Base-by-base conservation (phyloP, 2,888 invertebrate species). In the Drosophila crucigera region DNA sequence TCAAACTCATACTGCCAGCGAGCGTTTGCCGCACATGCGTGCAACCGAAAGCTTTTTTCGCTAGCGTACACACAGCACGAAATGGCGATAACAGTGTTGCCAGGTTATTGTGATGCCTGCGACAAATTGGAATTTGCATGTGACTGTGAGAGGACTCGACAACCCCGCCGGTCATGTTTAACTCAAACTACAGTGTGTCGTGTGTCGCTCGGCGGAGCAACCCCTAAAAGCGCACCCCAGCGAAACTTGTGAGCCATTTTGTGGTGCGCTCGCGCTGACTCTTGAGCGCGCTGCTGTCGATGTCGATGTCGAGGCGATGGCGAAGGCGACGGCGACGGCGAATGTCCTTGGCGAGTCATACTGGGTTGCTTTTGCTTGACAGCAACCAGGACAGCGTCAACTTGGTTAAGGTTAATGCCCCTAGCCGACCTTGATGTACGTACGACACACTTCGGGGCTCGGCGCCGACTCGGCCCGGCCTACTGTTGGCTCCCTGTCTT, bases 331-430 rank as follows among this genome's bases (percentile, higher is more conserved):
- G 47, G 14, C 47, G 25, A 16, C 28, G 76, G 84, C 56, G 71
- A 71, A 80, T 91, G 91, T 84, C 91, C 85, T 87, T 90, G 80
- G 77, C 73, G 78, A 80, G 78, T 70, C 53, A 61, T 76, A 58
- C 62, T 80, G 73, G 71, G 68, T 78, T 76, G 72, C 70, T 74
- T 78, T 53, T 53, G 64, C 71, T 67, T 61, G 43, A 65, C 56
- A 66, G 64, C 78, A 82, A 73, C 80, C 80, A 82, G 80, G 83
- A 76, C 87, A 84, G 73, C 84, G 81, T 70, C 85, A 88, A 85
- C 83, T 82, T 87, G 77, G 85, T 82, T 80, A 83, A 89, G 93
- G 92, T 92, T 90, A 91, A 85, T 91, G 91, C 83, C 92, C 93
- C 92, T 90, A 91, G 85, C 91, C 92, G 92, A 92, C 92, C 92